Evolutionary conservation across 2,888 invertebrate species (phyloP), one percentile per base, ranked within the genome.

Genomic region (Yponomeuta cagnagella): DNA sequence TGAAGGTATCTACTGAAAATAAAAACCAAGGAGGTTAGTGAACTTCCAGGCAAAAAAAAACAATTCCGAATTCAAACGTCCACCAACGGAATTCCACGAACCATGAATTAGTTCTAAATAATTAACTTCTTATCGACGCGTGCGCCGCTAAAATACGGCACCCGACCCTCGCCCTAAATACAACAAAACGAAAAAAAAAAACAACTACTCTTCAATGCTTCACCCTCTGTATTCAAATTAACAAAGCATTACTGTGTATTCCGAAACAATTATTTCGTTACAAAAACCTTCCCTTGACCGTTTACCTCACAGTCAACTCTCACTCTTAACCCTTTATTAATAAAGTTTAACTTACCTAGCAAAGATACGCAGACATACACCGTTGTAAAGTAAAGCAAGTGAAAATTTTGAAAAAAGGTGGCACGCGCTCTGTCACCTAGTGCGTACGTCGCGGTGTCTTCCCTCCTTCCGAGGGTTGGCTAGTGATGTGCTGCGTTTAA

Each of bases 41-140:
- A 52, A 52, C 72, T 71, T 76, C 77, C 74, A 73, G 74, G 75
- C 76, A 77, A 80, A 79, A 75, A 72, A 74, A 75, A 58, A 58
- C 52, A 76, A 80, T 81, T 80, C 77, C 76, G 77, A 79, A 80
- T 82, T 77, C 76, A 79, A 82, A 79, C n/a, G n/a, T 48, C n/a
- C 64, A 76, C 78, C 84, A 88, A 90, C 86, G 85, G 85, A 81
- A 86, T 58, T 87, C 83, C 79, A 72, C 77, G 80, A 80, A 76
- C 82, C 84, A 80, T 84, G 86, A 87, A 90, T 90, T 90, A 89
- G 89, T 89, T 90, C 87, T 88, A 88, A 90, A 88, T 91, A 90
- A 90, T 90, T 90, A 89, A 88, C 85, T 81, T 83, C 86, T 82
- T 82, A 86, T 82, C 88, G 88, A 81, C 90, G 88, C 88, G 89